Conservation (phyloP, 2,113 vertebrate genomes). For the Ariopsis seemanni region DNA sequence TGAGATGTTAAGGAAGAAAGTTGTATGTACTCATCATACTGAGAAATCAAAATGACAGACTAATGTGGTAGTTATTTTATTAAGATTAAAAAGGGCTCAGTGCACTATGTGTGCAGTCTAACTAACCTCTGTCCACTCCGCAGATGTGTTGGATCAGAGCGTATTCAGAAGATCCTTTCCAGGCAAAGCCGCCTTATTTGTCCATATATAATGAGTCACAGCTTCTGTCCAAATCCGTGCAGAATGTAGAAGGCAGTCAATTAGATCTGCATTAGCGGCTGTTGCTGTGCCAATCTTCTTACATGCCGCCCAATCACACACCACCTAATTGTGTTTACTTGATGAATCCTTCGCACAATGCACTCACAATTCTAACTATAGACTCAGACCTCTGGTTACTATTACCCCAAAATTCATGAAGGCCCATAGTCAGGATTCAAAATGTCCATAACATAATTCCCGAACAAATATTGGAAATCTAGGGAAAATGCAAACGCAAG, state of each 20-base stretch:
- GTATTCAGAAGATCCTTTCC: slow-evolving; percentile 72
- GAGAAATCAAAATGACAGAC: neutral
- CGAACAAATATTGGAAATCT: too few relatives aligned
- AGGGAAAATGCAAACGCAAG: neutral
- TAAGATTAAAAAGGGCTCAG: slow-evolving; percentile 58
- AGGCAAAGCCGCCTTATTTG: slow-evolving; percentile 74
- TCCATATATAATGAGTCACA: slow-evolving; percentile 72
- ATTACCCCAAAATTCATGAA: slow-evolving; percentile 24
- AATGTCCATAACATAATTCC: neutral
- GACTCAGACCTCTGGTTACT: slow-evolving; percentile 47
- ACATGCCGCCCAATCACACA: slow-evolving; percentile 67
- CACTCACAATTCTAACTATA: slow-evolving; percentile 42
- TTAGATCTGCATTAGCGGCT: slow-evolving; percentile 80
- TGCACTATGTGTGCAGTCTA: slow-evolving; percentile 71
- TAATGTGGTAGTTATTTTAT: neutral
- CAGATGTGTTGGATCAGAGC: slow-evolving; percentile 67
- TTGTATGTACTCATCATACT: neutral
- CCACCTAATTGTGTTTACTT: slow-evolving; percentile 65
- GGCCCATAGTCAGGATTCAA: neutral
- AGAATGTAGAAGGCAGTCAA: slow-evolving; percentile 80
- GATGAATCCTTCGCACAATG: slow-evolving; percentile 49
- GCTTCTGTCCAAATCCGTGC: slow-evolving; percentile 71
- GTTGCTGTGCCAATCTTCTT: slow-evolving; percentile 73
- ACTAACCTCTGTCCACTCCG: slow-evolving; percentile 70
- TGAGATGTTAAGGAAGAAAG: neutral